Conservation (phyloP, 2,797 vertebrate genomes). For the Sebastes oblongus region DNA sequence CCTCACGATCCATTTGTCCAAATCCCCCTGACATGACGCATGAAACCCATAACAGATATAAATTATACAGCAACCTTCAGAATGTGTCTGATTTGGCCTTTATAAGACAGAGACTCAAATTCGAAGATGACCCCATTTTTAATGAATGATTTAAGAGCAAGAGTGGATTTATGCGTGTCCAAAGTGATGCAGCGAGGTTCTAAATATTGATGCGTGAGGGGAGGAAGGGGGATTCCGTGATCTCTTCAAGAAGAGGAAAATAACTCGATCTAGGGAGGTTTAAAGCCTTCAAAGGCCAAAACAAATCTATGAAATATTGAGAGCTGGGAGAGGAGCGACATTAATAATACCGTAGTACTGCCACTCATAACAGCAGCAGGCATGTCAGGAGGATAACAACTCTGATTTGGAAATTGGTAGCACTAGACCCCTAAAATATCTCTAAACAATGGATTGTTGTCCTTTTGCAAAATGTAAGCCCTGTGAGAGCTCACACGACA, state of each 20-base stretch:
- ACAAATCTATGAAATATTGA: slow-evolving; percentile 68
- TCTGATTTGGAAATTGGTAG: slow-evolving; percentile 30
- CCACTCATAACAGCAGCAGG: slow-evolving; percentile 18
- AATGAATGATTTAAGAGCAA: slow-evolving; percentile 66
- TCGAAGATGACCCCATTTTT: slow-evolving; percentile 61
- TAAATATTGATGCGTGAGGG: slow-evolving; percentile 73
- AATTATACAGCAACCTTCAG: slow-evolving; percentile 63
- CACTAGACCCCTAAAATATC: slow-evolving; percentile 17
- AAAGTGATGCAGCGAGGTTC: slow-evolving; percentile 53
- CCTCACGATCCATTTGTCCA: slow-evolving; percentile 36
- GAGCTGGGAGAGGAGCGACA: slow-evolving; percentile 28
- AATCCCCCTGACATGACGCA: slow-evolving; percentile 31
- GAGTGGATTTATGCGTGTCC: slow-evolving; percentile 60
- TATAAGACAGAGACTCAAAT: slow-evolving; percentile 37
- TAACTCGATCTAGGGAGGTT: slow-evolving; percentile 47
- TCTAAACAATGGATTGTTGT: slow-evolving; percentile 23
- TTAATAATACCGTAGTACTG: slow-evolving; percentile 10
- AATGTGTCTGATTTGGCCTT: slow-evolving; percentile 51
- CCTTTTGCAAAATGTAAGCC: slow-evolving; percentile 9
- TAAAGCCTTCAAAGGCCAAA: slow-evolving; percentile 61
- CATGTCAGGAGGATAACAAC: slow-evolving; percentile 27
- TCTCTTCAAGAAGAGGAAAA: slow-evolving; percentile 51
- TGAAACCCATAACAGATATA: slow-evolving; percentile 45
- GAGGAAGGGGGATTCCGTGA: slow-evolving; percentile 20
- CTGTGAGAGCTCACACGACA: background rate